Evolutionary conservation across 2,113 vertebrate genomes (phyloP), one percentile per base, ranked within the genome.

Genomic region (Lipophrys pholis): DNA sequence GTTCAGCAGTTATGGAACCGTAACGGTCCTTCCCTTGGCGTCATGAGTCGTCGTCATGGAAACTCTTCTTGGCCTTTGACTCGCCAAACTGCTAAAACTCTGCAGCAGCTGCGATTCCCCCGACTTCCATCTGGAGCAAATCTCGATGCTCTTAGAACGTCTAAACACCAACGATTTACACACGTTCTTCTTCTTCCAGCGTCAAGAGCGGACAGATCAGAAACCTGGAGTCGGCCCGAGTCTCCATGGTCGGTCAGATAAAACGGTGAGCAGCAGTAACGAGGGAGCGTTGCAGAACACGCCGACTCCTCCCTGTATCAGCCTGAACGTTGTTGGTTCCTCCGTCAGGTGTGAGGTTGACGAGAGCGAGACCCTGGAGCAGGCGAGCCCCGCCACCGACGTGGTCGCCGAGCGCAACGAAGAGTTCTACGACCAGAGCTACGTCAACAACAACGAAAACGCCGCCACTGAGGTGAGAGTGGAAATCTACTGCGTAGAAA

Each of bases 201-300:
- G 82, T 93, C 9, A 93, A 92, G 58, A 93, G 92, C 0, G 92
- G 93, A 3, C 91, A 93, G 77, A 93, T 93, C 50, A 82, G 88
- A 50, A 94, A 94, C 81, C 81, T 93, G 68, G 92, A 92, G 61
- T 93, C 93, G 40, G 93, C 93, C 53, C 78, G 87, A 80, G 92
- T 94, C 8, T 93, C 93, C 0, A 82, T 94, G 91, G 91, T 85
- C 43, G 93, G 93, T 53, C 93, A 94, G 83, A 80, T 93, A 39
- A 89, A 89, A 81, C 85, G 90, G 92, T 93, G 71, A 30, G 8
- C 54, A 1, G 15, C 45, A 6, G 10, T 5, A 4, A 4, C 21
- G n/a, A n/a, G n/a, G n/a, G n/a, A n/a, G n/a, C 21, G 21, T 30
- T 2, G 21, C 21, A 4, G 21, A 4, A 30, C 21, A 4, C 21